Evolutionary conservation across 2,888 invertebrate species (phyloP).

Genomic region (Mythimna ferrago): DNA sequence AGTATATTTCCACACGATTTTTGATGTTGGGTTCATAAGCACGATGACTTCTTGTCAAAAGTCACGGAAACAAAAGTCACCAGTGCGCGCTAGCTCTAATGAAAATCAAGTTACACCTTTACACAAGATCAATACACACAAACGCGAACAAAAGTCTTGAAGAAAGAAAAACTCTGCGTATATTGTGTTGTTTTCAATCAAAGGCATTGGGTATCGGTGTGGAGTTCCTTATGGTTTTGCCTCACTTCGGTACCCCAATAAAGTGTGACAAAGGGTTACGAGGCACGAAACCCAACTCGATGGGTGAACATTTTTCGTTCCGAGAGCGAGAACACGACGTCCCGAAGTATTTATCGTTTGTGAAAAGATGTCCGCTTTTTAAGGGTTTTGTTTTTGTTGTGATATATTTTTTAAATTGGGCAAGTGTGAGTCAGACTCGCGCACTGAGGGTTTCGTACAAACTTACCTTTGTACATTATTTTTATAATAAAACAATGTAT

Average conservation of each 20-base stretch:
- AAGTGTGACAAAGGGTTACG: slow-evolving; percentile 79
- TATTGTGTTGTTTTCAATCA: slow-evolving; percentile 72
- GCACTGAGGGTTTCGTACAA: too few relatives aligned
- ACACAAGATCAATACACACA: slow-evolving; percentile 3
- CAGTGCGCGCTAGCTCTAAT: too few relatives aligned
- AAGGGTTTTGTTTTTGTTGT: slow-evolving; percentile 38
- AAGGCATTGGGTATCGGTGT: slow-evolving; percentile 63
- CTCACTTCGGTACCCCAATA: slow-evolving; percentile 75
- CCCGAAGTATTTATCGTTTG: slow-evolving; percentile 56
- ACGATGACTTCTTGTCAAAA: too few relatives aligned
- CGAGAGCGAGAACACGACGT: slow-evolving; percentile 39
- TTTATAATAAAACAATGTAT: too few relatives aligned
- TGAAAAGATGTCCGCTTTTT: slow-evolving; percentile 37
- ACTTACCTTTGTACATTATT: too few relatives aligned
- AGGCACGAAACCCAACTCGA: slow-evolving; percentile 69
- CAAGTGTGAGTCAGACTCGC: too few relatives aligned
- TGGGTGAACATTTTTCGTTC: slow-evolving; percentile 65
- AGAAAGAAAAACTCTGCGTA: slow-evolving; percentile 21
- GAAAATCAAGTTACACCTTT: neutral
- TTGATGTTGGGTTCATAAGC: too few relatives aligned
- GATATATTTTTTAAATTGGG: neutral
- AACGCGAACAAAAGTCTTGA: neutral
- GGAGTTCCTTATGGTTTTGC: slow-evolving; percentile 70
- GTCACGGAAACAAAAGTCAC: too few relatives aligned
- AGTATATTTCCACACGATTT: too few relatives aligned